Conservation (phyloP, 1,140 invertebrate species). For the Drosophila ogumai region DNA sequence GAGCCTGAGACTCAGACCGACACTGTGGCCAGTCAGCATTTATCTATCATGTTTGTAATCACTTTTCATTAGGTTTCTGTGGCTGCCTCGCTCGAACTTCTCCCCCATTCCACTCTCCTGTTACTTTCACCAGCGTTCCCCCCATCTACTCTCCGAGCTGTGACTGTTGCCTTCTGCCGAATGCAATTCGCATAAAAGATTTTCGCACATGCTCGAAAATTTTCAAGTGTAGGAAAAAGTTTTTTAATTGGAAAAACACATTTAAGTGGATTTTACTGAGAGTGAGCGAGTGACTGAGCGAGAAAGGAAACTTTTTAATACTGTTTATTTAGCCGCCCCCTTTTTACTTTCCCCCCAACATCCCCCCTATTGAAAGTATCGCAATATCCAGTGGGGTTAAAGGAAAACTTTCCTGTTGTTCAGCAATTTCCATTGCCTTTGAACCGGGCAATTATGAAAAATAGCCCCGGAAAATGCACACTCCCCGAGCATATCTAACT, state of each 20-base stretch:
- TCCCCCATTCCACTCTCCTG: not conserved
- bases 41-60: conserved; percentile 84
- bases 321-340: conserved; percentile 63
- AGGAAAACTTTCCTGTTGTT: conserved; percentile 51
- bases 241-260: conserved; percentile 83
- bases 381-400: conserved; percentile 51
- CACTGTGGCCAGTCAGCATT: conserved; percentile 63
- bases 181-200: conserved; percentile 83
- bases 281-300: conserved; percentile 44
- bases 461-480: conserved; percentile 45
- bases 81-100: conserved; percentile 27
- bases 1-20: conserved; percentile 9
- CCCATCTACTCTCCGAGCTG: conserved; percentile 10
- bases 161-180: conserved; percentile 63
- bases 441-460: conserved; percentile 62
- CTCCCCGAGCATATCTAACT: conserved; percentile 75
- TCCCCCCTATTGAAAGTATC: conserved; percentile 45
- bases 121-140: not conserved
- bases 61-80: conserved; percentile 82
- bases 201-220: conserved; percentile 80
- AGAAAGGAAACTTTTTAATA: conserved; percentile 72
- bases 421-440: conserved; percentile 53
- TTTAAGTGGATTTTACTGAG: conserved; percentile 77
- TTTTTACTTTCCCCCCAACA: not conserved
- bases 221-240: conserved; percentile 79